These are phyloP conservation scores for Leuciscus idus DNA, from an alignment of 2,113 vertebrate genomes.

Conservation along the genomic window DNA sequence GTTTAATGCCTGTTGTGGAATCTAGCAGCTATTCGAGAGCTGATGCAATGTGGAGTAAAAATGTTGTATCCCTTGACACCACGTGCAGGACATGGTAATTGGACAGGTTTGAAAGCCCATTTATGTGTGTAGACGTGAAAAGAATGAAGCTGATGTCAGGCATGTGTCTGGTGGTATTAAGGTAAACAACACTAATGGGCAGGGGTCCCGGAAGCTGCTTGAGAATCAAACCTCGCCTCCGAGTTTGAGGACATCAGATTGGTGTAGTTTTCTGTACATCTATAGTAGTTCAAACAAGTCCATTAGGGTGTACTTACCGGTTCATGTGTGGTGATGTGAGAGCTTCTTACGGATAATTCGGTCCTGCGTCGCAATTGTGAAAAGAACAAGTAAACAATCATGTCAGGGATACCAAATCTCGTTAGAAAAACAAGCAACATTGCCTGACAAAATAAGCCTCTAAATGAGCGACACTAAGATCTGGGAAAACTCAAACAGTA, in stretches of 20 bases:
- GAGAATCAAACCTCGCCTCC: slow-evolving; percentile 1
- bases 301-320: slow-evolving; percentile 6
- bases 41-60: slow-evolving; percentile 38
- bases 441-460: not conserved
- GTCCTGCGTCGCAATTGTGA: not conserved
- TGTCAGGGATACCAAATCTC: not conserved
- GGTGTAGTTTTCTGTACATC: slow-evolving; percentile 13
- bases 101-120: slow-evolving; percentile 40
- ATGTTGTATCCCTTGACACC: slow-evolving; percentile 19
- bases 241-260: slow-evolving; percentile 1
- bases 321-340: not conserved
- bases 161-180: slow-evolving; percentile 26
- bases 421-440: not conserved
- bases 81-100: slow-evolving; percentile 48
- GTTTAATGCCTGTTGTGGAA: slow-evolving; percentile 26
- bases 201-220: slow-evolving; percentile 1
- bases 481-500: not conserved
- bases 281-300: not conserved
- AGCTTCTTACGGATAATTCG: not conserved
- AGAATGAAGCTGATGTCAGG: slow-evolving; percentile 29
- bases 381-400: slow-evolving; percentile 9
- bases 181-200: slow-evolving; percentile 42
- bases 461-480: not conserved
- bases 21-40: slow-evolving; percentile 22
- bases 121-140: slow-evolving; percentile 47